These are phyloP conservation scores for Grammomys surdaster DNA, from an alignment of 2,113 vertebrate genomes.

Conservation along the genomic window DNA sequence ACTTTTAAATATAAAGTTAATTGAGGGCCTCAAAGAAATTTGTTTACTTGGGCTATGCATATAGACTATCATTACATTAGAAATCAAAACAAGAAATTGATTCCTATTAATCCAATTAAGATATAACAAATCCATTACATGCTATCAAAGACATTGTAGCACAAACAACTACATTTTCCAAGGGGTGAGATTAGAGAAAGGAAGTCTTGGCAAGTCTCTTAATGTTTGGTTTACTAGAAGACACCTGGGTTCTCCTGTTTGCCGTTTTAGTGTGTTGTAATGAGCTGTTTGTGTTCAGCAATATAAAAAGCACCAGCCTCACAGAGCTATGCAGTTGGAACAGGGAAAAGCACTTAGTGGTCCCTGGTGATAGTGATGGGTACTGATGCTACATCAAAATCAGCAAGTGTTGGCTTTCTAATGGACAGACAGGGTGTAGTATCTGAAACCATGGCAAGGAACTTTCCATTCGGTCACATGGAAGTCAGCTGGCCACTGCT, in stretches of 20 bases:
- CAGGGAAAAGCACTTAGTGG: neutral
- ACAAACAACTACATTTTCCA: slow-evolving; percentile 34
- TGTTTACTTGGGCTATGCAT: slow-evolving; percentile 2
- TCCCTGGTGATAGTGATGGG: neutral
- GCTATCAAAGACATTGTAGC: slow-evolving; percentile 16
- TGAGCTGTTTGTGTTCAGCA: neutral
- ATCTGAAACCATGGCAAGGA: neutral
- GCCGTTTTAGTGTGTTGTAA: neutral
- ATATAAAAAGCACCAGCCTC: neutral
- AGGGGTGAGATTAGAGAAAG: neutral
- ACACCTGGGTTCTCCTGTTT: neutral
- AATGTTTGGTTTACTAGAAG: neutral
- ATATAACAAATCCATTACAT: slow-evolving; percentile 21
- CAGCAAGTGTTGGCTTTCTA: slow-evolving; percentile 34
- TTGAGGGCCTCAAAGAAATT: neutral
- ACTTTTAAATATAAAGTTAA: slow-evolving; percentile 19
- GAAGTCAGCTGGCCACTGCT: neutral
- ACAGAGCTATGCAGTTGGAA: neutral
- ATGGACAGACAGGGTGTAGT: neutral
- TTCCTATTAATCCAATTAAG: slow-evolving; percentile 48
- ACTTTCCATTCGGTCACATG: neutral
- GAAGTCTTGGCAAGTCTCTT: slow-evolving; percentile 8
- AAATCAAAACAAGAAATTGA: slow-evolving; percentile 5
- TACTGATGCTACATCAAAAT: slow-evolving; percentile 55
- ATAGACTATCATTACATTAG: neutral